Evolutionary conservation across 2,888 invertebrate genomes (phyloP), one percentile per base, ranked within the genome.

Genomic region (Ophonus ardosiacus): DNA sequence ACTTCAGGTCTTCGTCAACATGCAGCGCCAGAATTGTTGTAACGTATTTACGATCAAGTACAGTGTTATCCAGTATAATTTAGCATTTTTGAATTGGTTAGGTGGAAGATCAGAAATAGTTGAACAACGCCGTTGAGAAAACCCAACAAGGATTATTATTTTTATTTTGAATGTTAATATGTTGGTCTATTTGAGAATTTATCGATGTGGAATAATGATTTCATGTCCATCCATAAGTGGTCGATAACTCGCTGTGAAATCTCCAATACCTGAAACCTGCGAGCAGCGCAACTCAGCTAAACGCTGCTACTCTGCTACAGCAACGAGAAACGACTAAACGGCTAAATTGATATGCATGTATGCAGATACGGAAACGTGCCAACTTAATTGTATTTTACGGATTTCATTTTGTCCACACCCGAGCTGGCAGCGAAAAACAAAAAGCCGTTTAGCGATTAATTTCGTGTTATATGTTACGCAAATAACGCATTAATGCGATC

Each of bases 301-400:
- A 7, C 15, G 59, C 59, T 17, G n/a, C 15, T 7, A 15, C 18
- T 57, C 57, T 17, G 59, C 59, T n/a, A n/a, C 56, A 56, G 56
- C 59, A 59, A 17, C 59, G 18, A 18, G 17, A 59, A 59, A 71
- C 71, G 21, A 15, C 43, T 56, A 51, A 51, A 51, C 43, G 40
- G 76, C 76, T 51, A 79, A 63, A 81, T 81, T 81, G 61, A 81
- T 81, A 81, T 81, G 80, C 80, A 63, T 81, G 63, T 81, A 81
- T 81, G 63, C 51, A 81, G 61, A 81, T 81, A 81, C 63, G 81
- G 63, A 81, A 81, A 65, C 63, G 65, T 81, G 38, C 59, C 61
- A 61, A 81, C 81, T 65, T 81, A 81, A 81, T 81, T 81, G 81
- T 81, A 63, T 81, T 81, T 63, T 63, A 78, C 78, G 78, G 78